phyloP scores from a whole-genome alignment of 2,113 vertebrate genomes.

The Psittacula cyanocephala region DNA sequence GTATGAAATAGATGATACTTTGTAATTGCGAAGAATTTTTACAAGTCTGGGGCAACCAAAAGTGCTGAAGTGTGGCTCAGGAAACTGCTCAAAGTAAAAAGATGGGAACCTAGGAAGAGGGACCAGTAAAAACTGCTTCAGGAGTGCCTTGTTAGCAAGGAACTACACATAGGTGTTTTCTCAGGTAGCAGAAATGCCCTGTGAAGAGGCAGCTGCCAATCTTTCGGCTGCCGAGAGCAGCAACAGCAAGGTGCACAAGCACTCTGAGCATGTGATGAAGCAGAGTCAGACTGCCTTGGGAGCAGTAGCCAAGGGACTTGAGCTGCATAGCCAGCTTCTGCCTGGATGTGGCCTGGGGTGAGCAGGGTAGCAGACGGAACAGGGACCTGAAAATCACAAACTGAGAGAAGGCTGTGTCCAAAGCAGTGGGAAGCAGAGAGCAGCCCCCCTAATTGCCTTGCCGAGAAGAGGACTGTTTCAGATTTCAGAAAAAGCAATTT shows the following conservation, averaged over 20 bases:
- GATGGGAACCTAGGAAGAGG: not conserved
- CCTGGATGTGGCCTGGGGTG: too few species aligned
- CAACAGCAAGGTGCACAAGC: fast-evolving
- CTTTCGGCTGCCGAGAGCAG: not conserved
- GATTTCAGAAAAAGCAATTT: constrained; percentile 38
- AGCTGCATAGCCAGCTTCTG: not conserved
- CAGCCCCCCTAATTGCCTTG: not conserved
- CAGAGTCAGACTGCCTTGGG: too few species aligned
- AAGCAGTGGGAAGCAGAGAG: not conserved
- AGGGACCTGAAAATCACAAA: not conserved
- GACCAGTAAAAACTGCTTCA: not conserved
- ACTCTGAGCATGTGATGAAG: fast-evolving
- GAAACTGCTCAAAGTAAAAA: not conserved
- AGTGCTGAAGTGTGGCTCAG: not conserved
- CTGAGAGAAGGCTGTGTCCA: not conserved
- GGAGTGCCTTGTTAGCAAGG: not conserved
- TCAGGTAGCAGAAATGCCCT: not conserved
- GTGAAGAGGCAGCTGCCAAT: not conserved
- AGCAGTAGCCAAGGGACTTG: not conserved
- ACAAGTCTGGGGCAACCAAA: not conserved
- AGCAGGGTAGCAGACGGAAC: fast-evolving
- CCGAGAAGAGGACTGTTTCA: not conserved
- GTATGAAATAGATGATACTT: not conserved
- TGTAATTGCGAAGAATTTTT: not conserved
- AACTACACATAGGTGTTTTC: not conserved